Evolutionary conservation across 2,113 vertebrate genomes (phyloP).

Genomic region (Eulemur rufifrons): DNA sequence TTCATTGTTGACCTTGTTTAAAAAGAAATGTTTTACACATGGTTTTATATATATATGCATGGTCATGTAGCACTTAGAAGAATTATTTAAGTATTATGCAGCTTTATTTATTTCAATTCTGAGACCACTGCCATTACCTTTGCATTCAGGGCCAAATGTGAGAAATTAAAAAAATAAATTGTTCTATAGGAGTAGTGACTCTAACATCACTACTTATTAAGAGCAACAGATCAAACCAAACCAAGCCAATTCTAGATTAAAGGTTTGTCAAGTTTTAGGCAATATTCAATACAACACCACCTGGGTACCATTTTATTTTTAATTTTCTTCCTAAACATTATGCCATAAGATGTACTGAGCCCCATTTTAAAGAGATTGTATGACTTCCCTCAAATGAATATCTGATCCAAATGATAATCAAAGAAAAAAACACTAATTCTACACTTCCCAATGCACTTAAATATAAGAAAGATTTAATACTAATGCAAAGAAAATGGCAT

Average conservation of each 20-base stretch:
- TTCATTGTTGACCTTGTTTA: constrained; percentile 87
- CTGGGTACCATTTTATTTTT: neutral
- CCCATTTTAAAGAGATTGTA: neutral
- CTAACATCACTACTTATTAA: constrained; percentile 45
- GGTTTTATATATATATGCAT: neutral
- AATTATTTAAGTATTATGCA: neutral
- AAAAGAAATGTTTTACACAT: constrained; percentile 45
- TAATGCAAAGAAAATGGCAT: constrained; percentile 26
- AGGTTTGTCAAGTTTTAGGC: constrained; percentile 18
- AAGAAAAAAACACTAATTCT: neutral
- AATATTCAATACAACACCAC: neutral
- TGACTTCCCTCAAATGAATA: neutral
- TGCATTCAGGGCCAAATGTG: neutral
- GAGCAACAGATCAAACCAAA: neutral
- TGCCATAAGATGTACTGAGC: neutral
- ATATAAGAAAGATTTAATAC: neutral
- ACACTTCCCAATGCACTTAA: constrained; percentile 18
- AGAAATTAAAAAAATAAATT: neutral
- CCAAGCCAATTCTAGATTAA: neutral
- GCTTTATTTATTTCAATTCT: constrained; percentile 29
- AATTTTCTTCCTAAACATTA: neutral
- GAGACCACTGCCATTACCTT: constrained; percentile 15
- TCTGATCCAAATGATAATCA: neutral
- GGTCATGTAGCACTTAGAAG: neutral
- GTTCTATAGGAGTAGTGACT: neutral